Evolutionary conservation across 2,797 vertebrate genomes (phyloP).

Genomic region (Distichodus sexfasciatus): DNA sequence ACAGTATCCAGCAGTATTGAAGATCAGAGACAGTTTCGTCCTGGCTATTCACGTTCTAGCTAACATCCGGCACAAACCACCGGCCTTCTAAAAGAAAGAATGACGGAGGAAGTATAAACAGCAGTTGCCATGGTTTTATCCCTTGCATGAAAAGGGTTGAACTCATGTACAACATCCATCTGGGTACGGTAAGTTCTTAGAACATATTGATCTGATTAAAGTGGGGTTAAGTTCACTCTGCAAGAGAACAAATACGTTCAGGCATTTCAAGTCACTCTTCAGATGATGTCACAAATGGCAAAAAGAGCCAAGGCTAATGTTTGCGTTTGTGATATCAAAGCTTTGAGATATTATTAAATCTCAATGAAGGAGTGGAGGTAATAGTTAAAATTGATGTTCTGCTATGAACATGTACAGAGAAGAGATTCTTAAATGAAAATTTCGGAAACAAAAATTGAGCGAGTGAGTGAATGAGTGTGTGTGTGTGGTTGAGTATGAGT

Average conservation of each 20-base stretch:
- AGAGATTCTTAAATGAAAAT: no score
- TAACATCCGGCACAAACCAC: constrained; percentile 10
- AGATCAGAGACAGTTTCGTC: constrained; percentile 7
- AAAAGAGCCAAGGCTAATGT: neutral
- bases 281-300: constrained; percentile 20
- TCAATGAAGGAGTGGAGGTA: no score
- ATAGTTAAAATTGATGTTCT: no score
- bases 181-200: constrained; percentile 29
- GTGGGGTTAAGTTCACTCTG: neutral
- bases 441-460: no score
- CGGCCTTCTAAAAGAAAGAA: constrained; percentile 13
- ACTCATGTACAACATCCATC: constrained; percentile 27
- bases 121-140: constrained; percentile 41
- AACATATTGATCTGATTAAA: constrained; percentile 42
- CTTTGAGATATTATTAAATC: no score
- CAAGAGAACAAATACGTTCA: constrained; percentile 9
- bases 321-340: no score
- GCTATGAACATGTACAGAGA: no score
- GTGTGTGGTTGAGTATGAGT: no score
- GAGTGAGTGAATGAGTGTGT: no score
- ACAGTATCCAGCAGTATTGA: neutral
- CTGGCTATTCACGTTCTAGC: constrained; percentile 6
- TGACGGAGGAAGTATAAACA: constrained; percentile 33
- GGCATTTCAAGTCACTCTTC: constrained; percentile 12
- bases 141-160: constrained; percentile 19